A percentile compares a stretch with the other conserved stretches of the same genome.
Conservation (phyloP, 2,888 invertebrate species). For the Agrochola lota region DNA sequence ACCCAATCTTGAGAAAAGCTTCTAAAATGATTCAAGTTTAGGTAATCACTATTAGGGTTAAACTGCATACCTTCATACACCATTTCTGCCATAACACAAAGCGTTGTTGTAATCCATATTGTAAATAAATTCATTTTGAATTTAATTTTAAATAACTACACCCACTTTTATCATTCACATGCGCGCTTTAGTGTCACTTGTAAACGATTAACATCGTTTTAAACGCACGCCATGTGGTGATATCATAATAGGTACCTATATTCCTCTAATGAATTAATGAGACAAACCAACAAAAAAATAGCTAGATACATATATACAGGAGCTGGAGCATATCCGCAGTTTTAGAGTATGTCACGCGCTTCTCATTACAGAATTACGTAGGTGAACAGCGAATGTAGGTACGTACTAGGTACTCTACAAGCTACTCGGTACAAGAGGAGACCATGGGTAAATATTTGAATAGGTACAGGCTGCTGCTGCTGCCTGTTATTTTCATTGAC, state of each 20-base stretch:
- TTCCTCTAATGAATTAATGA: slow-evolving; percentile 80
- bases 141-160: slow-evolving; percentile 58
- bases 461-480: neutral
- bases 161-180: slow-evolving; percentile 73
- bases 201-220: slow-evolving; percentile 76
- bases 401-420: slow-evolving; percentile 15
- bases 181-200: slow-evolving; percentile 75
- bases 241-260: slow-evolving; percentile 76
- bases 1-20: neutral
- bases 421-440: slow-evolving; percentile 3
- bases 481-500: neutral
- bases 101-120: slow-evolving; percentile 64
- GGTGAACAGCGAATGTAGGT: slow-evolving; percentile 21
- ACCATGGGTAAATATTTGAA: neutral
- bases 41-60: slow-evolving; percentile 3
- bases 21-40: neutral
- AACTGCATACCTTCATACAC: slow-evolving; percentile 54
- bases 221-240: slow-evolving; percentile 77
- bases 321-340: slow-evolving; percentile 68
- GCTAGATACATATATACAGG: slow-evolving; percentile 64
- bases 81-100: slow-evolving; percentile 66
- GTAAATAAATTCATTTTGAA: slow-evolving; percentile 64
- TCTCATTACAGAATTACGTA: slow-evolving; percentile 71
- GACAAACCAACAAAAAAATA: slow-evolving; percentile 78
- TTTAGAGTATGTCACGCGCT: slow-evolving; percentile 81